phyloP scores from a whole-genome alignment of 2,797 vertebrate genomes.

The Rhinichthys osculus region DNA sequence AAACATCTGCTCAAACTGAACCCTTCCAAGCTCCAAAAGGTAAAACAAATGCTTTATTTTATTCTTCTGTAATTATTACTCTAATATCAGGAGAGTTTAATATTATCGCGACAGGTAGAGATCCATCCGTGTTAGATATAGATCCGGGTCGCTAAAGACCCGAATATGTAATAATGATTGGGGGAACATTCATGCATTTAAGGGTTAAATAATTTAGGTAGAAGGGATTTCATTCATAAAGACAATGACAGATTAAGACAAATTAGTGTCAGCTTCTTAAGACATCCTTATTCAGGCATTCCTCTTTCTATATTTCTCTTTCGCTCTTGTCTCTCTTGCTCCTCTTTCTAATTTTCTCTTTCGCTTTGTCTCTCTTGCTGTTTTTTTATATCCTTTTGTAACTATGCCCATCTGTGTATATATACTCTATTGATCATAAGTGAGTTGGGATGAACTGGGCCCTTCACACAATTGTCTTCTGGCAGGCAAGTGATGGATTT shows the following conservation, averaged over 20 bases:
- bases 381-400: conserved; percentile 68
- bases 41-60: no score
- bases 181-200: no score
- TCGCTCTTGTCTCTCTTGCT: conserved; percentile 57
- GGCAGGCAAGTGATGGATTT: conserved; percentile 79
- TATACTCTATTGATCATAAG: conserved; percentile 81
- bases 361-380: conserved; percentile 60
- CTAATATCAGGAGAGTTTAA: no score
- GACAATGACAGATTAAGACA: background rate
- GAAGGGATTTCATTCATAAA: background rate
- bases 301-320: conserved; percentile 7
- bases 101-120: no score
- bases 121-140: no score
- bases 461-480: conserved; percentile 83
- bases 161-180: no score
- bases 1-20: no score
- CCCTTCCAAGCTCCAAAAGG: no score
- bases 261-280: background rate
- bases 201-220: background rate
- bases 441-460: conserved; percentile 80
- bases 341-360: conserved; percentile 7
- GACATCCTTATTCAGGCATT: background rate
- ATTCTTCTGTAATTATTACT: no score
- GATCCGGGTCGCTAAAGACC: no score
- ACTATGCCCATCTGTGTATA: conserved; percentile 72